Evolutionary conservation across 2,888 invertebrate species (phyloP), one percentile per base, ranked within the genome.

Genomic region (Alsophila aescularia): DNA sequence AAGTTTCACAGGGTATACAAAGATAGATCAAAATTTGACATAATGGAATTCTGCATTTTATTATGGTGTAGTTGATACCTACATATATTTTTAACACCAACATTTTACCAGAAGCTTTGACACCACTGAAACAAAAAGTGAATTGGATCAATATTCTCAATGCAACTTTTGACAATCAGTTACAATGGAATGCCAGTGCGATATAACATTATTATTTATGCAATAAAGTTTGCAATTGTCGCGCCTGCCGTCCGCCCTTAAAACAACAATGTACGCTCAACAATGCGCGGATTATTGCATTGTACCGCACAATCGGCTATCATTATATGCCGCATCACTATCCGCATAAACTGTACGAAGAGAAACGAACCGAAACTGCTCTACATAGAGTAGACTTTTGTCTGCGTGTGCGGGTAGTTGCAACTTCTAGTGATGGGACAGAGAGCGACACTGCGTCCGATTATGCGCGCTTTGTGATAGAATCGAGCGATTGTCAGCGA

Each of bases 201-300:
- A 85, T 85, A 87, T 90, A 90, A 90, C 84, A 86, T 87, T 90
- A 90, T 90, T 90, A 91, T 91, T 91, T 90, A 91, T 87, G 90
- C 89, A 90, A 91, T 91, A 91, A 90, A 90, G 86, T 87, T 81
- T 75, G 81, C 91, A 88, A 90, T 91, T 90, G 91, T 90, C 81
- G 78, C 79, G 77, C 79, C 73, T 83, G 79, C 81, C 78, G 81
- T 72, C 86, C 90, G 83, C 87, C 90, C 90, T 91, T 92, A 90
- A 90, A 91, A 90, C 92, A 92, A 91, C 92, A 92, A 92, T 92
- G 92, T 88, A 84, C 83, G 83, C 73, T 84, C 85, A 83, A 92
- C 92, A 92, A 92, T 92, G 80, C 87, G 69, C 83, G 87, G 92
- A 92, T 92, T 92, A 92, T 91, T 92, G 90, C 91, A 92, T 92